phyloP scores from a whole-genome alignment of 2,113 vertebrate species.

The Oophaga pumilio region DNA sequence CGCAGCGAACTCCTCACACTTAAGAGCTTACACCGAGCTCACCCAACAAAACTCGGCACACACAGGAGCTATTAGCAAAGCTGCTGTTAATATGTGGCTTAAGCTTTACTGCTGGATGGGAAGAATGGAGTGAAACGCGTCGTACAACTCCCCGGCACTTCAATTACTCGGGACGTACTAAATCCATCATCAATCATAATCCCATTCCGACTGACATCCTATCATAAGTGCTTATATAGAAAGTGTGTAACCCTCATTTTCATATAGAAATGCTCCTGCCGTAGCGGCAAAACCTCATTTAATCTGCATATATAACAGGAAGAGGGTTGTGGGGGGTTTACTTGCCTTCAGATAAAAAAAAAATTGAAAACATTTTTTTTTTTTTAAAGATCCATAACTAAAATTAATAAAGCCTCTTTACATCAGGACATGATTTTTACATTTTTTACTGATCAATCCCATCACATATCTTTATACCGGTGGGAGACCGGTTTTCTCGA shows the following conservation, averaged over 20 bases:
- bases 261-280: not conserved
- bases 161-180: slow-evolving; percentile 32
- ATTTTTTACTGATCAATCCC: no score
- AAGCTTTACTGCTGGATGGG: slow-evolving; percentile 17
- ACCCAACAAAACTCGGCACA: slow-evolving; percentile 17
- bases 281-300: slow-evolving; percentile 15
- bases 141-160: slow-evolving; percentile 1
- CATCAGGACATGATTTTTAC: no score
- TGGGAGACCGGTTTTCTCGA: no score
- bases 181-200: slow-evolving; percentile 48
- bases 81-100: slow-evolving; percentile 33
- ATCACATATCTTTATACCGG: no score
- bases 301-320: slow-evolving; percentile 3
- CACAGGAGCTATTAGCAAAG: slow-evolving; percentile 19
- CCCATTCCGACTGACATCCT: slow-evolving; percentile 33
- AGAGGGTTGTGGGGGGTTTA: no score
- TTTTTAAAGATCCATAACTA: no score
- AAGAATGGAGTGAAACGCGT: not conserved
- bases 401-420: no score
- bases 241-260: not conserved
- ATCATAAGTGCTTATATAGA: slow-evolving; percentile 31
- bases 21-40: slow-evolving; percentile 6
- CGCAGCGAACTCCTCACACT: not conserved
- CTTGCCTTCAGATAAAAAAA: not conserved
- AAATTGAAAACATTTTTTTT: not conserved